Evolutionary conservation across 2,888 invertebrate genomes (phyloP), one percentile per base, ranked within the genome.

Genomic region (Eupithecia insigniata): DNA sequence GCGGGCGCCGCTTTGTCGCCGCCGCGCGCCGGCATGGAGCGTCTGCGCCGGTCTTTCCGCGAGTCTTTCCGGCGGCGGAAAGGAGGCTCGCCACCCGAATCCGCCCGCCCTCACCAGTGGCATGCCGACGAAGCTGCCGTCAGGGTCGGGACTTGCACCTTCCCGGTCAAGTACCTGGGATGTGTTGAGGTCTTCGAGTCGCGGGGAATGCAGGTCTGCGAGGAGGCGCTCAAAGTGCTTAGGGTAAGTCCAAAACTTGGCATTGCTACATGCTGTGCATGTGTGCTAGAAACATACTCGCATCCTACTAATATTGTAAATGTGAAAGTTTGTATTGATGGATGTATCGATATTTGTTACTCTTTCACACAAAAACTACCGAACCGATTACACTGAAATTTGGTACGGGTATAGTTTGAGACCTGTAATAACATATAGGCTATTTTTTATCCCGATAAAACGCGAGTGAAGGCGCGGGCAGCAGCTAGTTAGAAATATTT

Each of bases 171-270:
- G 96, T 99, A 99, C 94, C 95, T 99, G 87, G 99, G 99, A 79
- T 99, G 99, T 91, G 99, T 99, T 66, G 99, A 99, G 94, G 99
- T 99, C 55, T 99, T 98, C 94, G 99, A 99, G 94, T 99, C 99
- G 12, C 96, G 99, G 86, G 99, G 99, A 67, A 99, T 99, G 99
- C 98, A 99, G 94, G 98, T 99, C 75, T 99, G 99, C 95, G 99
- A 99, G 92, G 99, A 99, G 92, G 99, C 99, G 67, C 96, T 99
- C 77, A 99, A 99, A 95, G 98, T 98, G 79, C 96, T 99, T 77
- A 96, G 98, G 95, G 99, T 99, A 91, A 96, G 97, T 78, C 67
- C 16, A 16, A 7, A 36, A 36, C 12, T 36, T 14, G 2, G 12
- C 30, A 4, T 30, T 4, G 30, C 3, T 30, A 30, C 30, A 30